Percentiles rank a stretch among this genome's conserved stretches.
phyloP scores from a whole-genome alignment of 2,797 vertebrate species.

The Hephaestus fuliginosus region DNA sequence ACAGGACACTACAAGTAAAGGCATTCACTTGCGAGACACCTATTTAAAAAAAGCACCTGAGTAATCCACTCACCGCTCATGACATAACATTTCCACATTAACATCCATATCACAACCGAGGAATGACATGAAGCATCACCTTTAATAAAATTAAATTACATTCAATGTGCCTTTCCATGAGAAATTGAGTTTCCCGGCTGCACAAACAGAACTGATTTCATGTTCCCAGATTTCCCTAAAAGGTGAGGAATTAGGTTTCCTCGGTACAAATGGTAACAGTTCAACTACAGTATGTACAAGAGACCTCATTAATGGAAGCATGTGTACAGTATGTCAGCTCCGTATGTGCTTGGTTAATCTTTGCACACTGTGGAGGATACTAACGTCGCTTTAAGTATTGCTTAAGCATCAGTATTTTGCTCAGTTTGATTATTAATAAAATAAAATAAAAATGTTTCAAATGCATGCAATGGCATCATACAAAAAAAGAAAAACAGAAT shows the following conservation, averaged over 20 bases:
- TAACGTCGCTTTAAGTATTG: slow-evolving; percentile 76
- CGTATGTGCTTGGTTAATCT: slow-evolving; percentile 63
- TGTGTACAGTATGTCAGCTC: slow-evolving; percentile 67
- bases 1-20: not conserved
- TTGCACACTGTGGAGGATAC: slow-evolving; percentile 62
- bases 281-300: slow-evolving; percentile 74
- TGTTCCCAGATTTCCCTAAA: slow-evolving; percentile 60
- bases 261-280: slow-evolving; percentile 74
- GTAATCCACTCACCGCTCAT: not conserved
- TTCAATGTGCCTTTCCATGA: slow-evolving; percentile 78
- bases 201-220: slow-evolving; percentile 73
- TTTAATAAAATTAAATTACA: slow-evolving; percentile 84
- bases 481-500: slow-evolving; percentile 44
- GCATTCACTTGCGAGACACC: not conserved
- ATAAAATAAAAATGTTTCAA: slow-evolving; percentile 57
- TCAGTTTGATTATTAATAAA: slow-evolving; percentile 68
- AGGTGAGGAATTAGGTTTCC: slow-evolving; percentile 52
- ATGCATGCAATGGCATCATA: slow-evolving; percentile 74
- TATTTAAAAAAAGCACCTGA: not conserved
- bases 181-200: slow-evolving; percentile 67
- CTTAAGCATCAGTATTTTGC: slow-evolving; percentile 75
- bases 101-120: slow-evolving; percentile 45
- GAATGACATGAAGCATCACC: slow-evolving; percentile 76
- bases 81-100: not conserved
- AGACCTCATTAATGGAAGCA: slow-evolving; percentile 72